Base-by-base conservation (phyloP, 2,797 vertebrate species). In the Enteromius unitaeniatus region DNA sequence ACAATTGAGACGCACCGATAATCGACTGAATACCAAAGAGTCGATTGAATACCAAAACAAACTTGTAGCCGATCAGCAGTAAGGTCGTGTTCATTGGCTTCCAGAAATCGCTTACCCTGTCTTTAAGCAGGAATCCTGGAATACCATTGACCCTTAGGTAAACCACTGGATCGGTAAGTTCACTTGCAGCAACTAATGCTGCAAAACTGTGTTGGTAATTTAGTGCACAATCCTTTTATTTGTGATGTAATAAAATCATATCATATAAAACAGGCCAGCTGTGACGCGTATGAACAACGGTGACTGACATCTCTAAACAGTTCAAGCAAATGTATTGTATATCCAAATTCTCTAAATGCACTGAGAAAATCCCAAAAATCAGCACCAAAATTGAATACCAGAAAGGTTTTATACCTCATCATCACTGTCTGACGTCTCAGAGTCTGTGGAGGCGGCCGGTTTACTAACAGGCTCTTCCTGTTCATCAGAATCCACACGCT, bases 371-470 rank as follows among this genome's bases (percentile, higher is more conserved):
- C 47, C 17, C 21, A 74, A 73, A 21, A 34, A 5, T 21, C 70
- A 53, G 17, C 75, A 55, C 23, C 47, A 51, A 55, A 15, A 8
- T 68, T 28, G 23, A 42, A 82, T 53, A 67, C 34, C 0, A 45
- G 10, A 42, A 78, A 53, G 42, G 34, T 34, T 21, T 17, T 19
- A 40, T 88, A 99, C 98, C 96, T 99, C 98, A 88, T 99, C 97
- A 1, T 97, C 98, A 21, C 98, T 99, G 92, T 99, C 97, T 0
- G 98, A 99, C 0, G 98, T 99, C 90, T 99, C 98, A 0, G 98
- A 99, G 93, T 99, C 98, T 47, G 98, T 97, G 0, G 98, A 99
- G 3, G 98, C 98, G 64, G 97, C 95, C 86, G 97, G 97, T 91
- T 99, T 98, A 92, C 94, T 97, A 83, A 96, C 94, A 8, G 96